Evolutionary conservation across 2,113 vertebrate species (phyloP), one percentile per base, ranked within the genome.

Genomic region (Esox niger): DNA sequence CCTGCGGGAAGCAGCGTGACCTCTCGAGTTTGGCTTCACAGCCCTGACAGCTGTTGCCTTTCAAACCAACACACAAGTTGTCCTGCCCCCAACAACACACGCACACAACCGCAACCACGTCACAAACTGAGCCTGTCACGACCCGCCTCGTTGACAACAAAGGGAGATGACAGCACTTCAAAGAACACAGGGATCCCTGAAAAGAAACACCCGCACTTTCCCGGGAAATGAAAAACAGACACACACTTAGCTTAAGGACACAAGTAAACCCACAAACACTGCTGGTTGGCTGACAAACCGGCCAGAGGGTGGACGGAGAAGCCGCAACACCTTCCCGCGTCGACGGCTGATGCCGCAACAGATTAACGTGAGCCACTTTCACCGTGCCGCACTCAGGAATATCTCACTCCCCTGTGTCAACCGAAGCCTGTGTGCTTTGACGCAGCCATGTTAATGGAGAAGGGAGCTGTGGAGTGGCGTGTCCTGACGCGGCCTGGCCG

Each of bases 31-130:
- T 82, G 69, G 77, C 79, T 75, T 27, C 35, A 32, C 23, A 62
- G 73, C 77, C 66, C 35, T 47, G 31, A 70, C 86, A 87, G 74
- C 80, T 86, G 88, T 73, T 83, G 76, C 10, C 82, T 82, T 82
- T 84, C 81, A 78, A 73, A 2, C 29, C 59, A 33, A n/a, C 59
- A 32, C 31, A 61, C 27, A 30, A 49, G 61, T 59, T 25, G 54
- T 46, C 32, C 66, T 60, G 26, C 58, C 4, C 59, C 33, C 17
- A 32, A 25, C 27, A 32, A 25, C 27, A 65, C 46, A 52, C 25
- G 52, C 63, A 64, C 43, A 69, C 9, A 10, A 57, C 74, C 21
- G 61, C 59, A 68, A 35, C 27, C 20, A 79, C n/a, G 33, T 43
- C 31, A 13, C 13, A 26, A 47, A 25, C 29, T 35, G 27, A 27